A percentile compares a stretch with the other conserved stretches of the same genome.
Evolutionary conservation across 2,113 vertebrate species (phyloP).

Genomic region (Lathamus discolor): DNA sequence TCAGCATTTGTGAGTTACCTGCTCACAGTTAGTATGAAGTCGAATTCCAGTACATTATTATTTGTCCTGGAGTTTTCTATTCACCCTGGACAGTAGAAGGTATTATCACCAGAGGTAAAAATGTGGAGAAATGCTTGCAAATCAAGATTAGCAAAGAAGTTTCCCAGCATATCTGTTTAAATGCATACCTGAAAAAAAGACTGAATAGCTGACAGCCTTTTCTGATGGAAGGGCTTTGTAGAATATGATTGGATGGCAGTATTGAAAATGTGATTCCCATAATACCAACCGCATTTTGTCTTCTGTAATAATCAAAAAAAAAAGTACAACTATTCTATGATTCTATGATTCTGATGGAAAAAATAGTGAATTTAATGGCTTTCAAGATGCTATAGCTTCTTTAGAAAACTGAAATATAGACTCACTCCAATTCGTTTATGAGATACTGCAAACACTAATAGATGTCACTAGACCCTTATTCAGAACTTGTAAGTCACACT

Average conservation of each 20-base stretch:
- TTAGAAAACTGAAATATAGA: not conserved
- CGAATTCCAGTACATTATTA: not conserved
- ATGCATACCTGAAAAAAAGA: not conserved
- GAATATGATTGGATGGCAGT: not conserved
- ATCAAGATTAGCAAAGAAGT: not conserved
- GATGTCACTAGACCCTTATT: not conserved
- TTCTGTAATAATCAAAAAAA: not conserved
- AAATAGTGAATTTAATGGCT: not conserved
- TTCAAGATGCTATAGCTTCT: not conserved
- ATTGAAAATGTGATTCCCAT: not conserved
- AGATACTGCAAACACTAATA: not conserved
- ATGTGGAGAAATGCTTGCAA: not conserved
- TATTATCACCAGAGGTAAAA: not conserved
- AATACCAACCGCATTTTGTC: not conserved
- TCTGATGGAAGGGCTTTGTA: not conserved
- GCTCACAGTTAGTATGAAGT: not conserved
- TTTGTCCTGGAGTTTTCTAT: not conserved
- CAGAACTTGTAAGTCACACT: not conserved
- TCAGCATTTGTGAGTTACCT: not conserved
- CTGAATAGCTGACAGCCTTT: not conserved
- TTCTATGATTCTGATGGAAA: not conserved
- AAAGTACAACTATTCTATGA: not conserved
- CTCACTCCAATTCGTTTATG: not conserved
- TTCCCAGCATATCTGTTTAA: not conserved
- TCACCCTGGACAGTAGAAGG: not conserved